Evolutionary conservation across 1,140 invertebrate species (phyloP).

Genomic region (Neodiprion fabricii): DNA sequence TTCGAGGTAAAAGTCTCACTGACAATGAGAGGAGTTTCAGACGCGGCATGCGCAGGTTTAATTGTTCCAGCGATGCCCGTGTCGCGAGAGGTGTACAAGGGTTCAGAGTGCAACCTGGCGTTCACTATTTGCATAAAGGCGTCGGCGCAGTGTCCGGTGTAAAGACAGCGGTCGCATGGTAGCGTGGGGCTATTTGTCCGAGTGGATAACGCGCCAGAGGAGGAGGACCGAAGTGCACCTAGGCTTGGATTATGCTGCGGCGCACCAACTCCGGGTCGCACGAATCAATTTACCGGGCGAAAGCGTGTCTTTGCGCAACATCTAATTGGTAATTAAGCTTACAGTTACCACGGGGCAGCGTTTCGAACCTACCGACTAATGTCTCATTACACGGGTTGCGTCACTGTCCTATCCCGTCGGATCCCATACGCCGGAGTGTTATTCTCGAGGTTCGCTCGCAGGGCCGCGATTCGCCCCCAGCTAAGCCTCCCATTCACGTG

Average conservation of each 20-base stretch:
- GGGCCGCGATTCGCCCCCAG: no score
- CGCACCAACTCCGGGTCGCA: conserved; percentile 19
- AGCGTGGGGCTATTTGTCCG: neutral
- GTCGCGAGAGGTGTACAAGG: neutral
- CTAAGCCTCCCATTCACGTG: no score
- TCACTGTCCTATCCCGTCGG: neutral
- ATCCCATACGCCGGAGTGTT: no score
- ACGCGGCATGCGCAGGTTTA: neutral
- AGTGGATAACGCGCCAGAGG: neutral
- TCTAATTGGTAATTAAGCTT: conserved; percentile 62
- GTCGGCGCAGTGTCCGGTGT: neutral
- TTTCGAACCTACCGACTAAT: neutral
- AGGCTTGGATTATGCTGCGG: neutral
- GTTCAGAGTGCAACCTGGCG: conserved; percentile 1
- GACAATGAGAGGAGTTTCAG: neutral
- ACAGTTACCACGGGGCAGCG: conserved; percentile 33
- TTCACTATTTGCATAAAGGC: neutral
- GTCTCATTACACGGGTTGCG: conserved; percentile 3
- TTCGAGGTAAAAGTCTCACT: neutral
- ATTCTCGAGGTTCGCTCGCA: no score
- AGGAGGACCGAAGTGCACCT: no score
- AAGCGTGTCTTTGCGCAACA: conserved; percentile 55
- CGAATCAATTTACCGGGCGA: conserved; percentile 55
- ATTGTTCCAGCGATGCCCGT: neutral
- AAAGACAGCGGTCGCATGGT: neutral